Conservation (phyloP, 2,113 vertebrate genomes). For the Cromileptes altivelis region DNA sequence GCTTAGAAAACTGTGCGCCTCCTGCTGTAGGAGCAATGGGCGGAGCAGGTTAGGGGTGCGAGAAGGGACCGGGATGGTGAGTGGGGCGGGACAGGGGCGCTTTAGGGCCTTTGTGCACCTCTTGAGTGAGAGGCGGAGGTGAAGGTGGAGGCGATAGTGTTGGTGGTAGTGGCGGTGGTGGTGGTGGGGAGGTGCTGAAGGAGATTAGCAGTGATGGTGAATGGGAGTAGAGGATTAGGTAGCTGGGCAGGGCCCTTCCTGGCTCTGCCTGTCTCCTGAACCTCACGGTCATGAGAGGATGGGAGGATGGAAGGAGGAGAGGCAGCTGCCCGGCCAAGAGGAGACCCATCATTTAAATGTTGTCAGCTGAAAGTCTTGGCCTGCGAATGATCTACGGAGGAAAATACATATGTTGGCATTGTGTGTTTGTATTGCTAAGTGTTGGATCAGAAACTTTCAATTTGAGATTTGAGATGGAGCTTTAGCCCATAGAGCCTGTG, state of each 20-base stretch:
- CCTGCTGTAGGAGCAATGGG: slow-evolving; percentile 76
- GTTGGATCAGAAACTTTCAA: background rate
- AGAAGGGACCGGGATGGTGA: slow-evolving; percentile 67
- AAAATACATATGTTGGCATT: background rate
- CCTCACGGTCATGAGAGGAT: slow-evolving; percentile 68
- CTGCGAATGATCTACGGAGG: slow-evolving; percentile 10
- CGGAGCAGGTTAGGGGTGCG: slow-evolving; percentile 75
- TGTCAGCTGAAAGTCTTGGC: slow-evolving; percentile 47
- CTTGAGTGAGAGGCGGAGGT: slow-evolving; percentile 80
- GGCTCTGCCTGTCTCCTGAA: slow-evolving; percentile 72
- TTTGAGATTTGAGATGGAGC: background rate
- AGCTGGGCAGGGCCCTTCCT: slow-evolving; percentile 76
- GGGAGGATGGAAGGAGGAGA: slow-evolving; percentile 76
- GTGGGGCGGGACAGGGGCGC: slow-evolving; percentile 67
- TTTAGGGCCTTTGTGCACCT: slow-evolving; percentile 82
- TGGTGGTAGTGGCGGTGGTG: slow-evolving; percentile 47
- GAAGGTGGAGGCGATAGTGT: slow-evolving; percentile 73
- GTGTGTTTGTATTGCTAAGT: background rate
- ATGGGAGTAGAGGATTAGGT: slow-evolving; percentile 84
- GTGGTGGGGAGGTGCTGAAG: slow-evolving; percentile 68
- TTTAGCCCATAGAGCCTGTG: background rate
- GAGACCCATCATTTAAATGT: slow-evolving; percentile 57
- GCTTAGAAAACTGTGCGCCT: slow-evolving; percentile 75
- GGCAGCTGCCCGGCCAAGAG: slow-evolving; percentile 64
- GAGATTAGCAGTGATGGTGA: slow-evolving; percentile 85